Percentiles rank a stretch among this genome's conserved stretches.
These are phyloP conservation scores for Puntigrus tetrazona DNA, from an alignment of 2,113 vertebrate genomes.

Conservation along the genomic window DNA sequence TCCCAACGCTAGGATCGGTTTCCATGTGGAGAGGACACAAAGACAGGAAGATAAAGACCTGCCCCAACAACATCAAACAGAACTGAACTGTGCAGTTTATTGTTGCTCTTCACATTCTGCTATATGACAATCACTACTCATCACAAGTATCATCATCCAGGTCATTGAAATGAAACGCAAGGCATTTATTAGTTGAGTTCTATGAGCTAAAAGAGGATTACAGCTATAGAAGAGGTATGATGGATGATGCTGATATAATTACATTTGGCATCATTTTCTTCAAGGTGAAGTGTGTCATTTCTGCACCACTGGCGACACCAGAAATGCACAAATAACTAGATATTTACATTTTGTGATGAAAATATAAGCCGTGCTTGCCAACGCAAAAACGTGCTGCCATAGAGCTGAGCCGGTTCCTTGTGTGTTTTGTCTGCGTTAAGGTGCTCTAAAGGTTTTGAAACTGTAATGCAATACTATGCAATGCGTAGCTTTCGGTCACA, in stretches of 20 bases:
- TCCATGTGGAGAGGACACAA: slow-evolving; percentile 60
- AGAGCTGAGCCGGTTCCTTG: neutral
- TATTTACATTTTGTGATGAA: slow-evolving; percentile 21
- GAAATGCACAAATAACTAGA: neutral
- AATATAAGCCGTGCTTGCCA: neutral
- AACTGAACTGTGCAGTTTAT: slow-evolving; percentile 61
- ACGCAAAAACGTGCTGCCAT: neutral
- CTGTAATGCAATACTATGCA: no score
- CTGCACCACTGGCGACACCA: neutral
- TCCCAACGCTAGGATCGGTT: slow-evolving; percentile 66
- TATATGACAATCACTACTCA: slow-evolving; percentile 58
- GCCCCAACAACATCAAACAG: slow-evolving; percentile 72
- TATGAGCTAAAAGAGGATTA: slow-evolving; percentile 27
- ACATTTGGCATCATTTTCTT: slow-evolving; percentile 31
- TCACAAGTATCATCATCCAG: slow-evolving; percentile 63
- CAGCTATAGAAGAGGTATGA: neutral
- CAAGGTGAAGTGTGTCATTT: slow-evolving; percentile 27
- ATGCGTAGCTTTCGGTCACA: no score
- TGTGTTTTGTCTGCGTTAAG: neutral
- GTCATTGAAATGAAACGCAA: slow-evolving; percentile 50
- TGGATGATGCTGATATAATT: slow-evolving; percentile 28
- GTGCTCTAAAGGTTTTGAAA: no score
- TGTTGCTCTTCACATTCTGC: slow-evolving; percentile 58
- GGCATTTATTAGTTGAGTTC: slow-evolving; percentile 25
- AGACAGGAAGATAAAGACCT: slow-evolving; percentile 65